Conservation (phyloP, 2,888 invertebrate species). For the Lasioglossum oenotherae region DNA sequence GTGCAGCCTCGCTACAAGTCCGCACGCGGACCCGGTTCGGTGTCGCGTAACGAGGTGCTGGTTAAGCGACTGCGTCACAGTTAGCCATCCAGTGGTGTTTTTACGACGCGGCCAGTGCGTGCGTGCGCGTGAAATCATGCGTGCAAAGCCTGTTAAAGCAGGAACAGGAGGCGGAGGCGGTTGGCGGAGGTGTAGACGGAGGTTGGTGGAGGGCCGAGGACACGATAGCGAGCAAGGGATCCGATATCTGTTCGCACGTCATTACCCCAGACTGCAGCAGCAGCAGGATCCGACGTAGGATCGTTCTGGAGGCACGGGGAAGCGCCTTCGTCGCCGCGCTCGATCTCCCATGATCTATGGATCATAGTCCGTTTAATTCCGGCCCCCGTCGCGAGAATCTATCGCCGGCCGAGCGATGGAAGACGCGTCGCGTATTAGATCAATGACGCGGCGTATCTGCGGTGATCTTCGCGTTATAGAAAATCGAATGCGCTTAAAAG, state of each 20-base stretch:
- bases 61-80: constrained; percentile 4
- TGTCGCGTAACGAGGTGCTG: background rate
- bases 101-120: constrained; percentile 55
- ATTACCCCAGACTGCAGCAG: constrained; percentile 82
- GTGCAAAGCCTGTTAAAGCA: constrained; percentile 65
- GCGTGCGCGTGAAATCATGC: constrained; percentile 66
- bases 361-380: constrained; percentile 73
- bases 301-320: constrained; percentile 55
- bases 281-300: constrained; percentile 73
- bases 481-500: constrained; percentile 45
- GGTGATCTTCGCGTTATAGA: constrained; percentile 41
- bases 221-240: constrained; percentile 77
- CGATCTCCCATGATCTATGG: constrained; percentile 70
- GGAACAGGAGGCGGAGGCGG: constrained; percentile 50
- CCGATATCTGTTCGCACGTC: constrained; percentile 84
- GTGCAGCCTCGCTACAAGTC: background rate
- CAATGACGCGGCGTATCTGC: constrained; percentile 59
- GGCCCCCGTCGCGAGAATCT: constrained; percentile 62
- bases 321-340: constrained; percentile 40
- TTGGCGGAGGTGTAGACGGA: constrained; percentile 41
- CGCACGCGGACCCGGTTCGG: background rate
- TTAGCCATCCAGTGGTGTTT: constrained; percentile 42
- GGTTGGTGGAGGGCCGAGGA: constrained; percentile 59
- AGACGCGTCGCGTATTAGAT: constrained; percentile 51
- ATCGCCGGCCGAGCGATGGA: constrained; percentile 55